Conservation (phyloP, 2,797 vertebrate genomes). For the Octomys mimax region DNA sequence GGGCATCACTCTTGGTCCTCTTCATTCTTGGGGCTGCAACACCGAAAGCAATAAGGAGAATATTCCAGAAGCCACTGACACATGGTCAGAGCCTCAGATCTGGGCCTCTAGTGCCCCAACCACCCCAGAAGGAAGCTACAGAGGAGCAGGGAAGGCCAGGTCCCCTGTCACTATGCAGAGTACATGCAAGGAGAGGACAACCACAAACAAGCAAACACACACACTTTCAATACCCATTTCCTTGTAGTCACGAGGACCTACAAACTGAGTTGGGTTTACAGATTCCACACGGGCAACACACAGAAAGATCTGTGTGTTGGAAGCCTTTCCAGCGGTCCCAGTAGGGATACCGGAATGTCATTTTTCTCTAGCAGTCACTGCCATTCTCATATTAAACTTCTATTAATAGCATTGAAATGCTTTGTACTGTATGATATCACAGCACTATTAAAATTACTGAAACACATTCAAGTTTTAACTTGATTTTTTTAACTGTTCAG, state of each 20-base stretch:
- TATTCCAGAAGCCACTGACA: slow-evolving; percentile 57
- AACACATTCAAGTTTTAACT: not conserved
- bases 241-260: not conserved
- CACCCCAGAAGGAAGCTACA: not conserved
- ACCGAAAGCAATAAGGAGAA: not conserved
- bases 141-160: not conserved
- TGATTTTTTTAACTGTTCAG: not conserved
- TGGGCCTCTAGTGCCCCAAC: not conserved
- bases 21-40: slow-evolving; percentile 45
- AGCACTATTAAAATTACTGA: not conserved
- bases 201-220: no score
- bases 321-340: not conserved
- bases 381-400: not conserved
- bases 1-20: slow-evolving; percentile 35
- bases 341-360: not conserved
- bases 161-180: not conserved
- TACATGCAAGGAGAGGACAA: not conserved
- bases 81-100: not conserved
- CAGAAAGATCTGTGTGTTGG: not conserved
- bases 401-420: not conserved
- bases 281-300: not conserved
- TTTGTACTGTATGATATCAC: not conserved
- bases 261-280: not conserved
- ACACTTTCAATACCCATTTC: not conserved
- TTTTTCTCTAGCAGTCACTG: not conserved